A percentile compares a stretch with the other conserved stretches of the same genome.
Conservation (phyloP, 2,888 invertebrate species). For the Dione vanillae region DNA sequence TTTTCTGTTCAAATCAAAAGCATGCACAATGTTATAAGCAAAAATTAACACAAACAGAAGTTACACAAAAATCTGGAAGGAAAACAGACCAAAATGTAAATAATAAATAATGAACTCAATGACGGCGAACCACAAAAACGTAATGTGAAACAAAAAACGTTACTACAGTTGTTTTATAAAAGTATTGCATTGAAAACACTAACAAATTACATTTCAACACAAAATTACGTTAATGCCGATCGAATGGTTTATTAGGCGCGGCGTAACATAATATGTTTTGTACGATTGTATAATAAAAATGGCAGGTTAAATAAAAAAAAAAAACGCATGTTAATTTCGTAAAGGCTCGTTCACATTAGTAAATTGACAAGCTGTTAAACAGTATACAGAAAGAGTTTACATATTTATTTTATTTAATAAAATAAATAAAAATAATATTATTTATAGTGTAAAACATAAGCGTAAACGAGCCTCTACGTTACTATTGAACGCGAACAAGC, state of each 20-base stretch:
- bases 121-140: constrained; percentile 34
- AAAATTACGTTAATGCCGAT: constrained; percentile 24
- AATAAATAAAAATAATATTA: neutral
- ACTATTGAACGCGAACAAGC: constrained; percentile 8
- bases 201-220: constrained; percentile 21
- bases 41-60: constrained; percentile 33
- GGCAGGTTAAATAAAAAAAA: neutral
- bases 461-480: constrained; percentile 1
- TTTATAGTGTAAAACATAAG: neutral
- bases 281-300: constrained; percentile 31
- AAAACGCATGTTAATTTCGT: constrained; percentile 5
- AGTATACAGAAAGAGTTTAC: no score
- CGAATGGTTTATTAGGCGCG: constrained; percentile 17
- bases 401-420: neutral
- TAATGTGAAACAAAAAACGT: constrained; percentile 14
- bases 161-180: constrained; percentile 17
- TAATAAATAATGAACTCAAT: constrained; percentile 29
- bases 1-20: constrained; percentile 33
- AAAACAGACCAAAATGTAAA: constrained; percentile 20
- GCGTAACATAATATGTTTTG: constrained; percentile 29
- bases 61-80: constrained; percentile 37
- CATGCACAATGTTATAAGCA: constrained; percentile 44
- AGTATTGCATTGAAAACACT: constrained; percentile 32
- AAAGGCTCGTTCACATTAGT: constrained; percentile 21
- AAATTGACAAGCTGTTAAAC: no score